Percentiles rank a stretch among this genome's conserved stretches.
phyloP scores from a whole-genome alignment of 1,140 invertebrate species.

The Cotesia chilonis region DNA sequence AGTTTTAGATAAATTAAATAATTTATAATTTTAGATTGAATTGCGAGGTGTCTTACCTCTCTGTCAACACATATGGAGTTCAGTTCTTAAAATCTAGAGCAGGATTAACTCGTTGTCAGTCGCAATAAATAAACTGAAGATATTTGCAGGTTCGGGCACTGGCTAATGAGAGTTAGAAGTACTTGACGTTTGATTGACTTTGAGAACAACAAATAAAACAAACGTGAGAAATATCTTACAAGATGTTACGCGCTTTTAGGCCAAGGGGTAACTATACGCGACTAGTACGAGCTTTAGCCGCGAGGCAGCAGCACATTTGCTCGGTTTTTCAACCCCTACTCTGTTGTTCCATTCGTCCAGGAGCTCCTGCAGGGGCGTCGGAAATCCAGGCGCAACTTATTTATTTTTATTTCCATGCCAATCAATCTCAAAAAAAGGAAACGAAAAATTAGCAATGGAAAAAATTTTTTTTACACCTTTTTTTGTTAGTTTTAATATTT shows the following conservation, averaged over 20 bases:
- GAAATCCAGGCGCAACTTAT: slow-evolving; percentile 19
- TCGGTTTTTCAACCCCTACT: slow-evolving; percentile 36
- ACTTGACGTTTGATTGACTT: neutral
- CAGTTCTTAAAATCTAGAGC: too few species aligned
- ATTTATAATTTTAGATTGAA: too few species aligned
- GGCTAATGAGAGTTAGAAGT: neutral
- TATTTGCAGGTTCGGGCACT: too few species aligned
- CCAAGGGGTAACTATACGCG: slow-evolving; percentile 50
- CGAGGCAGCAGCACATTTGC: slow-evolving; percentile 50
- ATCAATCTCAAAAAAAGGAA: too few species aligned
- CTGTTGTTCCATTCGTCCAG: neutral
- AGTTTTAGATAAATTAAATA: too few species aligned
- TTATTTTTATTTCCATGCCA: slow-evolving; percentile 4
- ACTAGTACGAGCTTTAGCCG: slow-evolving; percentile 50
- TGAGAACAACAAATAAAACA: slow-evolving; percentile 4
- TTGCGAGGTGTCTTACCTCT: too few species aligned
- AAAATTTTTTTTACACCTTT: too few species aligned
- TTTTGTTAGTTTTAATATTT: too few species aligned
- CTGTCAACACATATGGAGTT: too few species aligned
- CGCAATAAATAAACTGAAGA: neutral
- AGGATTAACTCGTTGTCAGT: too few species aligned
- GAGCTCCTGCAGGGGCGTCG: slow-evolving; percentile 31
- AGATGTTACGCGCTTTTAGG: slow-evolving; percentile 51
- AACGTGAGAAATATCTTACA: slow-evolving; percentile 32
- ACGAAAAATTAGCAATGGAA: too few species aligned